Evolutionary conservation across 2,888 invertebrate genomes (phyloP), one percentile per base, ranked within the genome.

Genomic region (Melinopterus prodromus): DNA sequence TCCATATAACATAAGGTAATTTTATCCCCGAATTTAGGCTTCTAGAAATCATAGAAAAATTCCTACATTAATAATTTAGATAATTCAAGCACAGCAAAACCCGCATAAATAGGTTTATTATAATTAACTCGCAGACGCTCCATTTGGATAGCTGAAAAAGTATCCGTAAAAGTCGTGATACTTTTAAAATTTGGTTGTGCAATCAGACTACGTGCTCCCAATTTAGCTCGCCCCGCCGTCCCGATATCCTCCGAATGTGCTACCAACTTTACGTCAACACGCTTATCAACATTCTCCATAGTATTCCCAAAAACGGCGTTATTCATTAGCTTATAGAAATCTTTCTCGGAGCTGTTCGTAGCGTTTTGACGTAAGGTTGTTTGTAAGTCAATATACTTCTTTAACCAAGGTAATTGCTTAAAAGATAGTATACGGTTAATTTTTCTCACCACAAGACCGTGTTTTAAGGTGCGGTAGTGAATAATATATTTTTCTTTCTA

Each of bases 21-120:
- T 7, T 84, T 83, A 37, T 83, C 77, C 7, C 81, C 82, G 82
- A 86, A 87, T 80, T 83, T 85, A 36, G 69, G 69, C 80, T 84
- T 86, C 26, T 88, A 82, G 70, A 83, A 86, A 79, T 86, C 84
- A 79, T 88, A 89, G 81, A 86, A 85, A 80, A 88, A 89, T 70
- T 88, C 86, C 80, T 89, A 89, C 84, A 90, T 87, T 36, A 86
- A 82, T 0, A 80, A 80, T 85, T 90, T 90, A 0, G 85, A 87
- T 37, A 90, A 36, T 77, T 90, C 89, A 71, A 90, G 82, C 78
- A 89, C 86, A 9, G 81, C 69, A 80, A 89, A 86, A 14, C 88
- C 89, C 1, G 87, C 82, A 80, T 88, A 89, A 35, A 89, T 86
- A 0, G 88, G 89, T 84, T 88, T 88, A 83, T 88, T 85, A 84